These are phyloP conservation scores for Zapus hudsonius DNA, from an alignment of 2,113 vertebrate species.

Conservation along the genomic window DNA sequence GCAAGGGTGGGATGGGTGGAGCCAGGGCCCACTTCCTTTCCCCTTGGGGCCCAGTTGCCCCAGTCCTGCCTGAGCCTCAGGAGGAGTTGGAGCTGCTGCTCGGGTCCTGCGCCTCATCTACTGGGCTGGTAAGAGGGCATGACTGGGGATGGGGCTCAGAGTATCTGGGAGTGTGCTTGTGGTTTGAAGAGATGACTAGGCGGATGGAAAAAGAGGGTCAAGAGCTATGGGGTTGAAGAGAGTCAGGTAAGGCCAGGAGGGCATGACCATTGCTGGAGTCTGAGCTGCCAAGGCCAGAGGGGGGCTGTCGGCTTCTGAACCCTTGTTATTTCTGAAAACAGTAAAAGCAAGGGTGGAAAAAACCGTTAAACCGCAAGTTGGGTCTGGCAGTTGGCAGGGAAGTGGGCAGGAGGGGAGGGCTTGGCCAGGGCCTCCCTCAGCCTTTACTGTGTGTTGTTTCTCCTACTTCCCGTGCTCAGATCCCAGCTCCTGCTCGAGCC, in stretches of 20 bases:
- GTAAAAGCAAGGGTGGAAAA: slow-evolving; percentile 56
- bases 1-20: slow-evolving; percentile 74
- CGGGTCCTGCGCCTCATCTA: not conserved
- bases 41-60: slow-evolving; percentile 49
- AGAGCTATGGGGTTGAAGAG: not conserved
- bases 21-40: slow-evolving; percentile 77
- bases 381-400: slow-evolving; percentile 70
- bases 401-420: slow-evolving; percentile 65
- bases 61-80: slow-evolving; percentile 42
- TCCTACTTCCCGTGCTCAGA: slow-evolving; percentile 41
- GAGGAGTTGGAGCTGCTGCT: slow-evolving; percentile 22
- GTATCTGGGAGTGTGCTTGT: not conserved
- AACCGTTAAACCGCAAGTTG: slow-evolving; percentile 67
- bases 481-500: not conserved
- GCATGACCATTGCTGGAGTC: not conserved
- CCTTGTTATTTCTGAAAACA: slow-evolving; percentile 43
- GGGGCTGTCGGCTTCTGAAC: not conserved
- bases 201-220: not conserved
- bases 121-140: slow-evolving; percentile 42
- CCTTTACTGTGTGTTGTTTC: not conserved
- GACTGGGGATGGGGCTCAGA: not conserved
- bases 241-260: not conserved
- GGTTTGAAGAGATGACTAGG: not conserved
- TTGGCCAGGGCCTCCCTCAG: not conserved
- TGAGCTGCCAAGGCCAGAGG: not conserved